phyloP scores from a whole-genome alignment of 2,797 vertebrate genomes.

The Poecilia picta region DNA sequence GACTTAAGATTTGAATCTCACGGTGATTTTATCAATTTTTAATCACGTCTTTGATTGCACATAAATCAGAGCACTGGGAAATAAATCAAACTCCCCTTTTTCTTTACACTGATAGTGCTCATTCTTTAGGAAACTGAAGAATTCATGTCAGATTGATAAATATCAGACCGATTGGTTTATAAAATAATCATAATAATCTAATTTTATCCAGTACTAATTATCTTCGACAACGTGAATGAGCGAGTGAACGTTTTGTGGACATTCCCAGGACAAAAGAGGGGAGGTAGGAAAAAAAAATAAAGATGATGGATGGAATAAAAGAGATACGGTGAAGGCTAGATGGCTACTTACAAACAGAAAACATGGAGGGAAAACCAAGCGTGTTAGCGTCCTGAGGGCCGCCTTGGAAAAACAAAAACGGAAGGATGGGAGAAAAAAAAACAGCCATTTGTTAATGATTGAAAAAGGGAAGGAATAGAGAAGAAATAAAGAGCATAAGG shows the following conservation, averaged over 20 bases:
- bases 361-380: constrained; percentile 95
- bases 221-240: constrained; percentile 13
- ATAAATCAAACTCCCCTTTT: background rate
- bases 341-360: constrained; percentile 98
- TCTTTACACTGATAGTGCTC: background rate
- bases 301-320: constrained; percentile 42
- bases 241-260: constrained; percentile 40
- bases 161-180: background rate
- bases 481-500: constrained; percentile 18
- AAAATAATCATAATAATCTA: background rate
- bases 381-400: constrained; percentile 91
- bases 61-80: background rate
- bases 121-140: background rate
- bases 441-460: constrained; percentile 68
- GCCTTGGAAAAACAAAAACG: constrained; percentile 84
- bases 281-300: background rate
- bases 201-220: background rate
- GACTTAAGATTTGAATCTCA: background rate
- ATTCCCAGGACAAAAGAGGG: constrained; percentile 5
- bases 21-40: background rate
- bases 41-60: background rate
- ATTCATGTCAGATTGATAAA: background rate
- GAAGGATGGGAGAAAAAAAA: constrained; percentile 81
- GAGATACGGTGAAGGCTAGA: constrained; percentile 62
- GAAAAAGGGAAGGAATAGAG: constrained; percentile 46